Percentiles rank a stretch among this genome's conserved stretches.
Evolutionary conservation across 1,140 invertebrate genomes (phyloP).

Genomic region (Drosophila gunungcola): DNA sequence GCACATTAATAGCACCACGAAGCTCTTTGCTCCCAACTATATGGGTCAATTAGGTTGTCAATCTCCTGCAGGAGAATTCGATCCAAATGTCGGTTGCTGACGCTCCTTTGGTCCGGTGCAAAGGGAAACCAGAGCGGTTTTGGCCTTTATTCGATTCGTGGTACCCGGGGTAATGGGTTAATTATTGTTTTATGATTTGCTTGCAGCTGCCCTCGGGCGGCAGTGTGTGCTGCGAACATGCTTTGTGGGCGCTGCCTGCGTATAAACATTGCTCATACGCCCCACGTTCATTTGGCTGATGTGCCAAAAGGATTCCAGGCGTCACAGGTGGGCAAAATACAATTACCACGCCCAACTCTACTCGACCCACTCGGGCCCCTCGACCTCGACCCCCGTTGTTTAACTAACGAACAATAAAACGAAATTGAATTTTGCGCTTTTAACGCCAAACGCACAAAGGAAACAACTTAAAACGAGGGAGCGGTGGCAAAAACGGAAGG

Average conservation of each 20-base stretch:
- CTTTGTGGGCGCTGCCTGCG: conserved; percentile 12
- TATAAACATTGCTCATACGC: conserved; percentile 63
- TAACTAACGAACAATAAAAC: conserved; percentile 81
- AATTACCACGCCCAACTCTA: conserved; percentile 58
- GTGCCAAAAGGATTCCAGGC: conserved; percentile 43
- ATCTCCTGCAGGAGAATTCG: conserved; percentile 4
- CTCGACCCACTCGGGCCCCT: background rate
- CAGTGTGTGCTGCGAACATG: conserved; percentile 2
- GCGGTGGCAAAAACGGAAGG: background rate
- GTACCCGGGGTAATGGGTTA: conserved; percentile 24
- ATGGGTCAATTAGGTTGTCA: conserved; percentile 42
- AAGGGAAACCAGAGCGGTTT: conserved; percentile 25
- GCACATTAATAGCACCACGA: conserved; percentile 11
- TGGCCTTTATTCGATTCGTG: conserved; percentile 13
- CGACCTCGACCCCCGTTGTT: conserved; percentile 46
- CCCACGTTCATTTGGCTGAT: conserved; percentile 24
- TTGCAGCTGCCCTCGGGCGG: background rate
- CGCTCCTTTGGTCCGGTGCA: conserved; percentile 5
- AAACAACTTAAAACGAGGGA: conserved; percentile 38
- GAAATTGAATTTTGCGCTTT: conserved; percentile 83
- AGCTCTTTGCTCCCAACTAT: conserved; percentile 23
- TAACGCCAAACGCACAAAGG: conserved; percentile 78
- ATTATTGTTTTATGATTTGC: conserved; percentile 49
- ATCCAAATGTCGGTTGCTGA: conserved; percentile 1
- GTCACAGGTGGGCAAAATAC: conserved; percentile 75